These are phyloP conservation scores for Scarus forsteni DNA, from an alignment of 2,797 vertebrate species.

Conservation along the genomic window DNA sequence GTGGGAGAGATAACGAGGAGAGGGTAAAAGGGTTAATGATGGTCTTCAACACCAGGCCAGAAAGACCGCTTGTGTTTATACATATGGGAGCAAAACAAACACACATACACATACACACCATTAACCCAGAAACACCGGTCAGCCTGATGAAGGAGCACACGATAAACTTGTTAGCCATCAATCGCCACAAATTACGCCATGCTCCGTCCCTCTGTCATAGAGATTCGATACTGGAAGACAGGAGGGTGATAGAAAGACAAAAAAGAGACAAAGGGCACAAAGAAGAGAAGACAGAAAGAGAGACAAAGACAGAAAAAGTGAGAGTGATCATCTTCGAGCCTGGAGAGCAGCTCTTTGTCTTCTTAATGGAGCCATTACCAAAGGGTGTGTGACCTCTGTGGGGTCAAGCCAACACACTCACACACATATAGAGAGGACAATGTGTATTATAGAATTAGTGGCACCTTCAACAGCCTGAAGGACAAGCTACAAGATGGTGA, in stretches of 20 bases:
- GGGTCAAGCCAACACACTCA: conserved; percentile 49
- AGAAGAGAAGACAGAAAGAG: conserved; percentile 7
- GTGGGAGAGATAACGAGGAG: conserved; percentile 71
- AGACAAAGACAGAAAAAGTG: conserved; percentile 9
- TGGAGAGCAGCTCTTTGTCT: conserved; percentile 67
- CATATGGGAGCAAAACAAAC: conserved; percentile 6
- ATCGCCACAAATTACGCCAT: conserved; percentile 39
- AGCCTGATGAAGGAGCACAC: conserved; percentile 55
- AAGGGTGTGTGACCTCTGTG: conserved; percentile 52
- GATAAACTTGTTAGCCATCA: conserved; percentile 62
- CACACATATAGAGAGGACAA: conserved; percentile 10
- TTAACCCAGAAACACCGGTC: conserved; percentile 28
- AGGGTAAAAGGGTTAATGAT: conserved; percentile 79
- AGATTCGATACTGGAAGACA: background rate
- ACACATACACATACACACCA: conserved; percentile 15
- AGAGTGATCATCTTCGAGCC: conserved; percentile 48
- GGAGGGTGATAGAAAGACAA: conserved; percentile 8
- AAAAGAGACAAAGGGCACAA: conserved; percentile 2
- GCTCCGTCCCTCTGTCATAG: conserved; percentile 37
- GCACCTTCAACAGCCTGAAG: conserved; percentile 54
- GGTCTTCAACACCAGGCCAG: conserved; percentile 54
- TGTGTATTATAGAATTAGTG: conserved; percentile 39
- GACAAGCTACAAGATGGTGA: conserved; percentile 28
- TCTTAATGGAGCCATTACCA: conserved; percentile 78
- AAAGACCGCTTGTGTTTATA: conserved; percentile 32